These are phyloP conservation scores for Ameiurus melas DNA, from an alignment of 2,113 vertebrate species.

Conservation along the genomic window DNA sequence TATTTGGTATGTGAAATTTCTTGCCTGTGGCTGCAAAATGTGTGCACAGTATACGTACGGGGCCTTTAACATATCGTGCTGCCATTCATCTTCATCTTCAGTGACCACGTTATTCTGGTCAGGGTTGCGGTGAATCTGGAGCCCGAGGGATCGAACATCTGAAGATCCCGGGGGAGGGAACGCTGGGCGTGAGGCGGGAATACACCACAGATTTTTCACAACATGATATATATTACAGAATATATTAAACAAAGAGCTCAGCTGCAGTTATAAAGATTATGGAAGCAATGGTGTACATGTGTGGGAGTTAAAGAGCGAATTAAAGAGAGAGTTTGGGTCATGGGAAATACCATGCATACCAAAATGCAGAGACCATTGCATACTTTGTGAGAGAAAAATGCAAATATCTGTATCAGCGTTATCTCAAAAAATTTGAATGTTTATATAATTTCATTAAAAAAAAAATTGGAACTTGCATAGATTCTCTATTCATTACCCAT, in stretches of 20 bases:
- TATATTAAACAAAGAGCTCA: constrained; percentile 52
- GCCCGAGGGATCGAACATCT: not conserved
- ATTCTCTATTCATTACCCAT: too few species aligned
- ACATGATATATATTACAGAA: constrained; percentile 23
- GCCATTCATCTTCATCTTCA: not conserved
- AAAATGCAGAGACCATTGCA: constrained; percentile 72
- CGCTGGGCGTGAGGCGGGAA: not conserved
- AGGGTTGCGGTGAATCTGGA: not conserved
- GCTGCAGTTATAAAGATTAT: constrained; percentile 27
- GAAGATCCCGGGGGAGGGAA: not conserved
- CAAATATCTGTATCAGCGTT: constrained; percentile 5
- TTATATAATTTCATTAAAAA: too few species aligned
- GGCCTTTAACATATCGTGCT: not conserved
- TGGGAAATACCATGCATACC: constrained; percentile 79
- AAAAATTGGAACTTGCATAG: too few species aligned
- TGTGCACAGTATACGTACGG: not conserved
- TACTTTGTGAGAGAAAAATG: constrained; percentile 66
- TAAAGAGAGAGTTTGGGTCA: constrained; percentile 14
- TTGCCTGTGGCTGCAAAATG: constrained; percentile 8
- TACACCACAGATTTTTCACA: not conserved
- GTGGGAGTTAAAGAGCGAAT: not conserved
- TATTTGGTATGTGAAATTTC: not conserved
- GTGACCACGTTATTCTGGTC: not conserved
- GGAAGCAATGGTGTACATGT: constrained; percentile 48
- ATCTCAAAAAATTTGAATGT: too few species aligned